Percentiles rank a stretch among this genome's conserved stretches.
Evolutionary conservation across 2,113 vertebrate genomes (phyloP).

Genomic region (Recurvirostra avosetta): DNA sequence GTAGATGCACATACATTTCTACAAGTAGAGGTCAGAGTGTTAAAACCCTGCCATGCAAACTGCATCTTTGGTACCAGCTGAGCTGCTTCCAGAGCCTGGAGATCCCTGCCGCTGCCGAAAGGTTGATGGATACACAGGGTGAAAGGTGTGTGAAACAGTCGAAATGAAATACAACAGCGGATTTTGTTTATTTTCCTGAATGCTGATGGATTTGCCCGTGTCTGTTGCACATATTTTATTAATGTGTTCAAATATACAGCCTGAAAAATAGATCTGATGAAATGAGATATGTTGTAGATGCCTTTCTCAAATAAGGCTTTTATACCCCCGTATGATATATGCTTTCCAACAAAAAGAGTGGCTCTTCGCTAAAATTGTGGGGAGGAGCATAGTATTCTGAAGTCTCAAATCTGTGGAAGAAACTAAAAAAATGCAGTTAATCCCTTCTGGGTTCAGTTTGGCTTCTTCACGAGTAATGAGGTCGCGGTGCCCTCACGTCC

Average conservation of each 20-base stretch:
- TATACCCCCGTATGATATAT: neutral
- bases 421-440: neutral
- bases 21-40: neutral
- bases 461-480: neutral
- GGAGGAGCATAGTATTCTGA: neutral
- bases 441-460: neutral
- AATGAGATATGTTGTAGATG: neutral
- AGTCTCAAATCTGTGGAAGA: neutral
- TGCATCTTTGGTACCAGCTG: neutral
- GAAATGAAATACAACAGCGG: neutral
- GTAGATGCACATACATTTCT: neutral
- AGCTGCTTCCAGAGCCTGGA: neutral
- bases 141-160: neutral
- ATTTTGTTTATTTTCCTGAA: neutral
- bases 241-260: neutral
- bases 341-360: neutral
- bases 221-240: neutral
- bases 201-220: neutral
- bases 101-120: neutral
- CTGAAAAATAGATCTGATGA: neutral
- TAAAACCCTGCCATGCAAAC: neutral
- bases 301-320: neutral
- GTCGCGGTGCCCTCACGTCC: neutral
- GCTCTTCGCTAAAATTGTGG: neutral
- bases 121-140: neutral